phyloP scores from a whole-genome alignment of 2,113 vertebrate species.

The Tichodroma muraria region DNA sequence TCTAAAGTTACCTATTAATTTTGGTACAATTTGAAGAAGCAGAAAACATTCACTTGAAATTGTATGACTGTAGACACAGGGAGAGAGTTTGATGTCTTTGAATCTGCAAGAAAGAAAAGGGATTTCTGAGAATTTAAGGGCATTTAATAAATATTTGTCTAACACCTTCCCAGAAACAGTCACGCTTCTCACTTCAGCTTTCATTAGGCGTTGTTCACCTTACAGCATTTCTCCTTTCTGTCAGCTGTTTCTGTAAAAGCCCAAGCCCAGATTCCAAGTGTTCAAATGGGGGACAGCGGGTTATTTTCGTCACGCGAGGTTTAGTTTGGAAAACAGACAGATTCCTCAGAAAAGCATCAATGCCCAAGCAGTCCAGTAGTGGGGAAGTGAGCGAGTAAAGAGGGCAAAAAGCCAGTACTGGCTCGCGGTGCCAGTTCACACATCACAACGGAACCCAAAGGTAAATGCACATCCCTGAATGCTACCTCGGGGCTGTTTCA shows the following conservation, averaged over 20 bases:
- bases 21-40: neutral
- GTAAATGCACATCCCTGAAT: neutral
- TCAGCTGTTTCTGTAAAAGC: neutral
- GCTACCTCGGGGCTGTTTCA: accelerated
- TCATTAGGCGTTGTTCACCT: neutral
- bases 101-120: neutral
- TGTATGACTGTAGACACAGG: neutral
- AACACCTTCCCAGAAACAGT: neutral
- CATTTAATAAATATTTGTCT: neutral
- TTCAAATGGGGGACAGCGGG: neutral
- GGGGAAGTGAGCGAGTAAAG: neutral
- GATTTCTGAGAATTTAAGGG: neutral
- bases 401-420: neutral
- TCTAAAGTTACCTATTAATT: neutral
- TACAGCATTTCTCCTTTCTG: neutral
- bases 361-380: neutral
- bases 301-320: accelerated
- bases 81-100: neutral
- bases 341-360: neutral
- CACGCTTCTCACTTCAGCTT: neutral
- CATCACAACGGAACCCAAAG: neutral
- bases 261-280: neutral
- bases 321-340: neutral
- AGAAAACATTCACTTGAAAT: neutral
- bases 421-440: neutral